phyloP scores from a whole-genome alignment of 2,888 invertebrate species.

The Dinocampus coccinellae region DNA sequence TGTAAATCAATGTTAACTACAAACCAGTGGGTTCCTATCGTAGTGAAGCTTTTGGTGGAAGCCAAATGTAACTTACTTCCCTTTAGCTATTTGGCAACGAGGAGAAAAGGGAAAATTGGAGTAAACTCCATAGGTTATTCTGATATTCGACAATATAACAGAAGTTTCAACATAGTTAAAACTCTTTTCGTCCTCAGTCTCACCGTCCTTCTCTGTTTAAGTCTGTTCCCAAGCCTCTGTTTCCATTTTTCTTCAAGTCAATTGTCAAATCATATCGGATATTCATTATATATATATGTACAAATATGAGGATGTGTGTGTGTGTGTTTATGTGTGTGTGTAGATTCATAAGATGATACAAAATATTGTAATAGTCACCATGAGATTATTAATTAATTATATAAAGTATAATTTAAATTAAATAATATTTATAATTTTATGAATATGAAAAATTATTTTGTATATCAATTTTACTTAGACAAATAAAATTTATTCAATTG shows the following conservation, averaged over 20 bases:
- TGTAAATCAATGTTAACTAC: slow-evolving; percentile 63
- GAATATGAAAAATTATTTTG: no score
- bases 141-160: slow-evolving; percentile 54
- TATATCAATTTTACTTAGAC: no score
- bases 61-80: slow-evolving; percentile 52
- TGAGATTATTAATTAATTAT: no score
- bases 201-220: background rate
- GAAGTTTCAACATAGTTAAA: slow-evolving; percentile 48
- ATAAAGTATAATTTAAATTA: no score
- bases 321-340: background rate
- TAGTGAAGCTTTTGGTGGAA: slow-evolving; percentile 51
- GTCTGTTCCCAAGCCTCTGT: no score
- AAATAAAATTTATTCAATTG: no score
- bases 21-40: slow-evolving; percentile 51
- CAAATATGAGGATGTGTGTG: no score
- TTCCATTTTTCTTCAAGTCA: background rate
- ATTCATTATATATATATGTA: background rate
- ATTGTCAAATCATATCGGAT: background rate
- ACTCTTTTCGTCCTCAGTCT: slow-evolving; percentile 9
- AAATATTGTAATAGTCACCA: no score
- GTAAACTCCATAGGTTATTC: slow-evolving; percentile 43
- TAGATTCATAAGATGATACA: no score
- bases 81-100: slow-evolving; percentile 23
- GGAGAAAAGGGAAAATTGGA: slow-evolving; percentile 3
- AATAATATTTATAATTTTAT: no score